Evolutionary conservation across 2,113 vertebrate species (phyloP).

Genomic region (Prolemur simus): DNA sequence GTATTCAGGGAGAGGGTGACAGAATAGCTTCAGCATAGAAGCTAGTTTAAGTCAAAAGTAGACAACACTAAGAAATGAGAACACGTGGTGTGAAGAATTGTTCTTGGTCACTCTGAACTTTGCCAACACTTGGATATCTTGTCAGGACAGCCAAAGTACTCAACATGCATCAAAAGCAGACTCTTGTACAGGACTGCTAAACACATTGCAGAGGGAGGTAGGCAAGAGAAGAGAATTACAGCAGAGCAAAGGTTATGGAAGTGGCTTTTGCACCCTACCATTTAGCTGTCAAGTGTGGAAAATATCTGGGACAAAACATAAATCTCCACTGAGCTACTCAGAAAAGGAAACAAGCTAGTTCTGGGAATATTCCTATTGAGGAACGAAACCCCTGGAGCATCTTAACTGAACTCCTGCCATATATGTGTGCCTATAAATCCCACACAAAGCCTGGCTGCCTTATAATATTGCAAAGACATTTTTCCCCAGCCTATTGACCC

Average conservation of each 20-base stretch:
- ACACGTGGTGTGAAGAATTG: not conserved
- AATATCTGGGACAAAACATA: not conserved
- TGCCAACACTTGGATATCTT: not conserved
- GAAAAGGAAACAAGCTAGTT: not conserved
- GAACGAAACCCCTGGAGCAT: not conserved
- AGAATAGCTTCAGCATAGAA: not conserved
- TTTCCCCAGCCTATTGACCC: not conserved
- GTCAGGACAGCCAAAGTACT: not conserved
- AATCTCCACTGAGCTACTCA: not conserved
- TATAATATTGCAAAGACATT: not conserved
- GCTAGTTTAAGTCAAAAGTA: not conserved
- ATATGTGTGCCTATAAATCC: not conserved
- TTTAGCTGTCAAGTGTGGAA: conserved; percentile 16
- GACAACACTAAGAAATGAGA: not conserved
- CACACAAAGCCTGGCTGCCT: not conserved
- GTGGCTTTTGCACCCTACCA: not conserved
- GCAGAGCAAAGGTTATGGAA: not conserved
- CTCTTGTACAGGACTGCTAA: not conserved
- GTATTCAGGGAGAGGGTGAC: not conserved
- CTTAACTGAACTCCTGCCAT: not conserved
- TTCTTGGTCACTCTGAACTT: not conserved
- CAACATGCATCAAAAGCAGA: not conserved
- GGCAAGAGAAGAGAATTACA: not conserved
- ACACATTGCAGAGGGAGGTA: not conserved
- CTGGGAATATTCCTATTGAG: not conserved